Evolutionary conservation across 2,797 vertebrate genomes (phyloP).

Genomic region (Catostomus latipinnis): DNA sequence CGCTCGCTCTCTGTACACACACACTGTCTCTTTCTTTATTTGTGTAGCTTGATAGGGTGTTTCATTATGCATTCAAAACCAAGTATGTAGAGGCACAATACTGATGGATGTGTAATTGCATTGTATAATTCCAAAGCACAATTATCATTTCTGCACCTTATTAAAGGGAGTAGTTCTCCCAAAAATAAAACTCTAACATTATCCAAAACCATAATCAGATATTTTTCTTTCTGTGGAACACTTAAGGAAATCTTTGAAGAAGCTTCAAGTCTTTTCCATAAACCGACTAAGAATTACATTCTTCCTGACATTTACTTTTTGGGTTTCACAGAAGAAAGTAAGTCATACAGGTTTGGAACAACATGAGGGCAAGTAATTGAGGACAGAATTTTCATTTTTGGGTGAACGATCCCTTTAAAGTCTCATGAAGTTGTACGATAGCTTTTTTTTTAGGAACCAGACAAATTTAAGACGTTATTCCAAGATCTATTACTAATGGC

Average conservation of each 20-base stretch:
- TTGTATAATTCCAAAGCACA: constrained; percentile 15
- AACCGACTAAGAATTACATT: no score
- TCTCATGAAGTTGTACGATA: no score
- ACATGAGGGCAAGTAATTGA: no score
- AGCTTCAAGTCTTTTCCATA: background rate
- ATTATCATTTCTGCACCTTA: constrained; percentile 7
- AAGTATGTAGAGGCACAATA: background rate
- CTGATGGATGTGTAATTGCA: constrained; percentile 11
- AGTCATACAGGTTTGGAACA: no score
- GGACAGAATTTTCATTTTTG: no score
- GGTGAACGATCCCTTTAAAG: no score
- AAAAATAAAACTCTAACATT: background rate
- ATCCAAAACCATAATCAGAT: background rate
- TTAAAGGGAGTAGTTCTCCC: background rate
- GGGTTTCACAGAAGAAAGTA: no score
- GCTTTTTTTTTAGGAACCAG: no score
- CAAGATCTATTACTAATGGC: no score
- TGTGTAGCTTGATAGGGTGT: constrained; percentile 7
- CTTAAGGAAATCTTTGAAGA: background rate
- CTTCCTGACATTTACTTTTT: no score
- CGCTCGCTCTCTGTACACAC: background rate
- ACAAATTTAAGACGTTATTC: no score
- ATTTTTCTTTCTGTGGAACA: background rate
- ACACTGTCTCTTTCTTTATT: constrained; percentile 14
- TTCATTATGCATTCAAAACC: constrained; percentile 28